phyloP scores from a whole-genome alignment of 2,888 invertebrate species.

The Alentia gelatinosa region DNA sequence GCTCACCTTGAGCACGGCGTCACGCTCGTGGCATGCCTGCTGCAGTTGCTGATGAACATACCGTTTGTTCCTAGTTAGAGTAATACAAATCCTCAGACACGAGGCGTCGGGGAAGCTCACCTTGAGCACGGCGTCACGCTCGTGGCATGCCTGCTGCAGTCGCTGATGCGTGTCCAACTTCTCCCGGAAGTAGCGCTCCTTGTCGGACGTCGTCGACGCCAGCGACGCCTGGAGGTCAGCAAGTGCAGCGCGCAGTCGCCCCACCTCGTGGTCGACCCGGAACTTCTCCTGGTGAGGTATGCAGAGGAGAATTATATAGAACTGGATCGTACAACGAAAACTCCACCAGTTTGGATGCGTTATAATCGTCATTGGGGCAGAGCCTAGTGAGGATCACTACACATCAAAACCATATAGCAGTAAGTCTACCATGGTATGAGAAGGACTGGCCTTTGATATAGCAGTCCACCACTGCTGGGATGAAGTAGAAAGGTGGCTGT shows the following conservation, averaged over 20 bases:
- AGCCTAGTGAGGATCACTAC: too few species aligned
- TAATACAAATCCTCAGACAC: too few species aligned
- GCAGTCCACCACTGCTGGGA: too few species aligned
- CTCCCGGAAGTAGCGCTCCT: slow-evolving; percentile 75
- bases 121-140: slow-evolving; percentile 19
- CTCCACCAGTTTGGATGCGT: too few species aligned
- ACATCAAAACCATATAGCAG: too few species aligned
- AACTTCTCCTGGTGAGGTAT: slow-evolving; percentile 71
- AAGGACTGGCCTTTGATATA: too few species aligned
- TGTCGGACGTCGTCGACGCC: slow-evolving; percentile 69
- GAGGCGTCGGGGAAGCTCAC: too few species aligned
- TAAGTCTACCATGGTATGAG: too few species aligned
- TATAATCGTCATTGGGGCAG: too few species aligned
- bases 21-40: slow-evolving; percentile 63
- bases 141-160: slow-evolving; percentile 69
- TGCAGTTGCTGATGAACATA: slow-evolving; percentile 72
- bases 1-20: slow-evolving; percentile 1
- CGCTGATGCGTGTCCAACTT: slow-evolving; percentile 73
- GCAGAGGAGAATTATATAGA: slow-evolving; percentile 29
- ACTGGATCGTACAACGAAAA: too few species aligned
- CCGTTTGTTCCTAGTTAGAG: slow-evolving; percentile 75
- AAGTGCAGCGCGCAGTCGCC: slow-evolving; percentile 70
- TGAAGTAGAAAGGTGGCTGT: too few species aligned
- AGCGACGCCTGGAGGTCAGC: slow-evolving; percentile 71
- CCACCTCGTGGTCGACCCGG: slow-evolving; percentile 68